Evolutionary conservation across 1,140 invertebrate species (phyloP).

Genomic region (Dendroctonus ponderosae): DNA sequence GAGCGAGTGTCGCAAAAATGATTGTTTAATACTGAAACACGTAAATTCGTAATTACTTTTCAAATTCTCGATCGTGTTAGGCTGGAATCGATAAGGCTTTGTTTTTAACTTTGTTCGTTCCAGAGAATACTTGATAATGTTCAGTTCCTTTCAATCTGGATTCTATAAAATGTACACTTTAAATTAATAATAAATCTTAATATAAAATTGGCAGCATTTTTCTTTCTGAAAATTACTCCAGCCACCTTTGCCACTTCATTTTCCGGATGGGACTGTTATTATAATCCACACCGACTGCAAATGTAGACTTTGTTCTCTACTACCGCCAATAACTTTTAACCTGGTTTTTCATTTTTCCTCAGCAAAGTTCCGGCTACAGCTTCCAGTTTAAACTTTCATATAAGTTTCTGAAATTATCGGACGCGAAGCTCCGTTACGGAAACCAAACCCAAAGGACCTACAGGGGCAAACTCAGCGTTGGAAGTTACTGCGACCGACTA

Average conservation of each 20-base stretch:
- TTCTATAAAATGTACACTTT: no score
- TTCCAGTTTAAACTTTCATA: constrained; percentile 82
- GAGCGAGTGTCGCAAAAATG: constrained; percentile 2
- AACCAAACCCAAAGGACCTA: constrained; percentile 62
- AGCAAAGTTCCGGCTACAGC: constrained; percentile 71
- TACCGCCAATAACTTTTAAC: constrained; percentile 9
- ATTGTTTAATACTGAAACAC: constrained; percentile 12
- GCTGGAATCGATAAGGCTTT: no score
- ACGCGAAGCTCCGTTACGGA: constrained; percentile 74
- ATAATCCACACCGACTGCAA: neutral
- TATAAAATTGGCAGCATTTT: no score
- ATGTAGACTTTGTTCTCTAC: neutral
- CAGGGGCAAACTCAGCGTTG: constrained; percentile 69
- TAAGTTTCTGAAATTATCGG: constrained; percentile 73
- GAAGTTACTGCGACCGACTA: constrained; percentile 76
- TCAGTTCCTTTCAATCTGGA: no score
- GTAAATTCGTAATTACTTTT: constrained; percentile 2
- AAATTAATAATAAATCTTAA: no score
- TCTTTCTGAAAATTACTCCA: no score
- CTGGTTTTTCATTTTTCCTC: constrained; percentile 30
- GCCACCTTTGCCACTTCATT: no score
- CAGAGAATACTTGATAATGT: no score
- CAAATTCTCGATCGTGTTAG: no score
- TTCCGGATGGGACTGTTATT: no score
- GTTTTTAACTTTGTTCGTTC: no score